Percentiles rank a stretch among this genome's conserved stretches.
Conservation (phyloP, 2,113 vertebrate genomes). For the Probosciger aterrimus region DNA sequence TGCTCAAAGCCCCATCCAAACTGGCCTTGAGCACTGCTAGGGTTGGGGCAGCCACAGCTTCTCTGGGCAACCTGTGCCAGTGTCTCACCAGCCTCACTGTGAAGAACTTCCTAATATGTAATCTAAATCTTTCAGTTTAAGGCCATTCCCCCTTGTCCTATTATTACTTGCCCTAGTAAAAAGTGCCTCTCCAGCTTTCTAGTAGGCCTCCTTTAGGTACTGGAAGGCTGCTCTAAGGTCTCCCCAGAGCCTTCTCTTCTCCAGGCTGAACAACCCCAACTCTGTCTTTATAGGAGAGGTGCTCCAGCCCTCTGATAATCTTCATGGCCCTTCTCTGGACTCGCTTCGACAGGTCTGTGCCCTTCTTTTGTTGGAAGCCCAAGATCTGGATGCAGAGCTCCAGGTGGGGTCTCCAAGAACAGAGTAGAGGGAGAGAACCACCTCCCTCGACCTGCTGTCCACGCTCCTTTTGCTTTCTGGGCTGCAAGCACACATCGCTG, state of each 20-base stretch:
- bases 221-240: not conserved
- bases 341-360: not conserved
- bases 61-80: not conserved
- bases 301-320: not conserved
- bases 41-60: not conserved
- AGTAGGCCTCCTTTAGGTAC: not conserved
- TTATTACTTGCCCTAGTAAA: not conserved
- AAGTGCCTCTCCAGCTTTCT: not conserved
- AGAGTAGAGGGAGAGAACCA: not conserved
- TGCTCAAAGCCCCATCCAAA: not conserved
- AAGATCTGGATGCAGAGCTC: not conserved
- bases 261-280: not conserved
- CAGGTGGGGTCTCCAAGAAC: not conserved
- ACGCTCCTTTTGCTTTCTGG: not conserved
- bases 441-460: not conserved
- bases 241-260: not conserved
- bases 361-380: not conserved
- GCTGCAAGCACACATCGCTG: not conserved
- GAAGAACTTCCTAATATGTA: not conserved
- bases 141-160: not conserved
- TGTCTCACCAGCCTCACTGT: not conserved
- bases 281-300: not conserved
- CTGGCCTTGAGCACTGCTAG: not conserved
- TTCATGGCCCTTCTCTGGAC: not conserved
- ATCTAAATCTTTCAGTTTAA: not conserved